These are phyloP conservation scores for Megaustenia siamemsis DNA, from an alignment of 2,888 invertebrate genomes.

Conservation along the genomic window DNA sequence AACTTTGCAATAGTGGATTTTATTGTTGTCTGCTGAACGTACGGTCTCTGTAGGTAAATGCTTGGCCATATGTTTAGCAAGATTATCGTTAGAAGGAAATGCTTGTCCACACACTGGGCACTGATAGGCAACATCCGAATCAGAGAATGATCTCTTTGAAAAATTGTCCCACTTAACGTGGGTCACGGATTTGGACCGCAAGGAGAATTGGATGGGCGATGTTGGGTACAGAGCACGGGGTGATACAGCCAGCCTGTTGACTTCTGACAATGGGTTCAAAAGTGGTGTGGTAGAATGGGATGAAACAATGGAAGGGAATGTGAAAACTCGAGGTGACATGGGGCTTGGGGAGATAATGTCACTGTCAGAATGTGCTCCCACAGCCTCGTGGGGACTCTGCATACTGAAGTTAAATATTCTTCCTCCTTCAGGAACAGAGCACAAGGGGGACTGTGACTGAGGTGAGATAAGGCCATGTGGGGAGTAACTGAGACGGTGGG, in stretches of 20 bases:
- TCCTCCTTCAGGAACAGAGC: constrained; percentile 76
- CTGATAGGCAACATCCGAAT: constrained; percentile 82
- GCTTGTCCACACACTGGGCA: constrained; percentile 96
- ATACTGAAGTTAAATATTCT: constrained; percentile 74
- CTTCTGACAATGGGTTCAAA: constrained; percentile 68
- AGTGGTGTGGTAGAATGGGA: constrained; percentile 62
- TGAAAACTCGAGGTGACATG: constrained; percentile 75
- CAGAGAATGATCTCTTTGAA: constrained; percentile 67
- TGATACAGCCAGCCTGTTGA: constrained; percentile 72
- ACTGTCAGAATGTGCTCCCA: constrained; percentile 71
- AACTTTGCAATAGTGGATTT: constrained; percentile 93
- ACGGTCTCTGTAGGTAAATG: constrained; percentile 87
- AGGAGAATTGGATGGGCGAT: constrained; percentile 65
- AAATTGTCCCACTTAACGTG: constrained; percentile 59
- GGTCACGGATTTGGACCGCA: constrained; percentile 54
- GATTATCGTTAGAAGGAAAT: constrained; percentile 95
- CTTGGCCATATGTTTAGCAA: constrained; percentile 98
- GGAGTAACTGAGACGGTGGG: constrained; percentile 67
- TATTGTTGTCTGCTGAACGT: constrained; percentile 78
- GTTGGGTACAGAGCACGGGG: constrained; percentile 71
- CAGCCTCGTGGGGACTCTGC: constrained; percentile 69
- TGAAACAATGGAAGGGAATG: constrained; percentile 65
- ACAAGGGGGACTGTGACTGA: constrained; percentile 67
- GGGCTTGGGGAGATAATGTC: constrained; percentile 74
- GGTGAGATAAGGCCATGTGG: constrained; percentile 64